Evolutionary conservation across 2,888 invertebrate species (phyloP).

Genomic region (Diplazon laetatorius): DNA sequence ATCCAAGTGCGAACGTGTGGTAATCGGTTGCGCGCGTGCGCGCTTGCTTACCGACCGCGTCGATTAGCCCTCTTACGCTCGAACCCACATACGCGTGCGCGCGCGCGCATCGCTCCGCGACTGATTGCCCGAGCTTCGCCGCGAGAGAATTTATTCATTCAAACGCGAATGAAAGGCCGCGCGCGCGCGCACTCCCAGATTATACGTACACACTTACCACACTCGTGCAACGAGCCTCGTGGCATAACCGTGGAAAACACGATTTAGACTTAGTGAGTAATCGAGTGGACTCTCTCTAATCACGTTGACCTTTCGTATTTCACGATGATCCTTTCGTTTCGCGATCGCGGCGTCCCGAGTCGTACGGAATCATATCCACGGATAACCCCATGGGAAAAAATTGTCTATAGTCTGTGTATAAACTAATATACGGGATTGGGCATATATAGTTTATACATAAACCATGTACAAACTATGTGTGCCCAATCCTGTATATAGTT

Average conservation of each 20-base stretch:
- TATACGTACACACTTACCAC: too few relatives aligned
- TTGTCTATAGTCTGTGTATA: too few relatives aligned
- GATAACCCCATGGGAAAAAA: too few relatives aligned
- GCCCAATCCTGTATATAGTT: too few relatives aligned
- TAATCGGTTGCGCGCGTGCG: slow-evolving; percentile 43
- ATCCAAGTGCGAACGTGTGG: slow-evolving; percentile 49
- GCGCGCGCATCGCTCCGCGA: slow-evolving; percentile 28
- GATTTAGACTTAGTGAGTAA: slow-evolving; percentile 55
- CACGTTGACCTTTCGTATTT: slow-evolving; percentile 56
- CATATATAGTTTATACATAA: too few relatives aligned
- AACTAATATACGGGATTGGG: too few relatives aligned
- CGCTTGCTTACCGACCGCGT: slow-evolving; percentile 35
- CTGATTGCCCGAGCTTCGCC: slow-evolving; percentile 43
- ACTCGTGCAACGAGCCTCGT: slow-evolving; percentile 2
- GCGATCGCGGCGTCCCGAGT: neutral
- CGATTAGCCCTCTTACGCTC: slow-evolving; percentile 21
- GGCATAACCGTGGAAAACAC: slow-evolving; percentile 37
- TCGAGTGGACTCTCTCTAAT: slow-evolving; percentile 57
- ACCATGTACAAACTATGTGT: too few relatives aligned
- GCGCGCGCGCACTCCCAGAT: neutral
- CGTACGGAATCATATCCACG: neutral
- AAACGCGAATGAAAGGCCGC: slow-evolving; percentile 50
- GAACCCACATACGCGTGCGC: slow-evolving; percentile 29
- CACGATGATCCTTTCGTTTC: slow-evolving; percentile 47
- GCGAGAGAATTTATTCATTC: slow-evolving; percentile 58